Conservation (phyloP, 2,797 vertebrate genomes). For the Moxostoma hubbsi region DNA sequence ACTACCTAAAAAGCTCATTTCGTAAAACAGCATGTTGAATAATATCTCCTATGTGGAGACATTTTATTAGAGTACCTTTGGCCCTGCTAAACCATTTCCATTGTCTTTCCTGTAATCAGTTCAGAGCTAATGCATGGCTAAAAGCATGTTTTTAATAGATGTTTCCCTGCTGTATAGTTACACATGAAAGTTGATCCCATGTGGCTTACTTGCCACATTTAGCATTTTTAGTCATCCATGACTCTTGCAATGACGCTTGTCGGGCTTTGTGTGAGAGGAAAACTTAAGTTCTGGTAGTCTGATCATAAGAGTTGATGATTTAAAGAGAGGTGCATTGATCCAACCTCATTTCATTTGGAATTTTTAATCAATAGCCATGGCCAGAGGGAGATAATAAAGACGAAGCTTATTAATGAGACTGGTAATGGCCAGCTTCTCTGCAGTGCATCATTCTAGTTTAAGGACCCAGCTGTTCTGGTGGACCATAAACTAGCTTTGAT, state of each 20-base stretch:
- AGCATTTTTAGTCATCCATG: constrained; percentile 17
- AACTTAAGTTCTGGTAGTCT: constrained; percentile 35
- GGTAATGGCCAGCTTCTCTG: constrained; percentile 54
- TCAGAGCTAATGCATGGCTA: constrained; percentile 27
- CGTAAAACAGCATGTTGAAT: constrained; percentile 32
- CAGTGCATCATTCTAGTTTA: constrained; percentile 52
- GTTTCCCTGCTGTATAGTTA: constrained; percentile 36
- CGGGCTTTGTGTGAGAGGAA: constrained; percentile 17
- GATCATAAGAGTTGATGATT: constrained; percentile 35
- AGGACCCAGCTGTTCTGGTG: constrained; percentile 55
- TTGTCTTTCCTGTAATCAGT: constrained; percentile 24
- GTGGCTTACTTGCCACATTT: constrained; percentile 24
- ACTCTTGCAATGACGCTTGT: background rate
- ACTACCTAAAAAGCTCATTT: constrained; percentile 36
- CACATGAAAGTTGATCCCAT: constrained; percentile 46
- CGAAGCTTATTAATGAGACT: constrained; percentile 58
- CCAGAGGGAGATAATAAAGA: constrained; percentile 55
- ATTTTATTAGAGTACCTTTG: constrained; percentile 29
- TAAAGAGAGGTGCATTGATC: constrained; percentile 51
- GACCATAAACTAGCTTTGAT: constrained; percentile 42
- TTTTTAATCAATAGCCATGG: constrained; percentile 56
- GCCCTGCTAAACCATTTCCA: constrained; percentile 45
- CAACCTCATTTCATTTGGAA: constrained; percentile 50
- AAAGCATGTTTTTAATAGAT: constrained; percentile 43
- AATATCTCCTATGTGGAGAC: constrained; percentile 35